Percentiles rank a stretch among this genome's conserved stretches.
Conservation (phyloP, 2,113 vertebrate genomes). For the Serilophus lunatus region DNA sequence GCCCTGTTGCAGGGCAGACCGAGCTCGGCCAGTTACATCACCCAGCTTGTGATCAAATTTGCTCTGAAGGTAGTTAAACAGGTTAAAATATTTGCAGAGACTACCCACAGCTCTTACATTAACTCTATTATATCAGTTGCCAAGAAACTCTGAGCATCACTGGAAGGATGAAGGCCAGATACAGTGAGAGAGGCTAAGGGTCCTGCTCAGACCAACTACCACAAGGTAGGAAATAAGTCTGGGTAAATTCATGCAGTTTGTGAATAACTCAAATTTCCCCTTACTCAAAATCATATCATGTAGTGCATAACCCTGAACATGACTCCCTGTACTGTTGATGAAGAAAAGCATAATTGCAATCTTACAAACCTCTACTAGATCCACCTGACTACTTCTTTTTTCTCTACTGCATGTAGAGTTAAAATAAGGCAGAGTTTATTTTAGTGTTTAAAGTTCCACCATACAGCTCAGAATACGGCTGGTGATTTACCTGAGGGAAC, state of each 20-base stretch:
- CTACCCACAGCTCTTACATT: not conserved
- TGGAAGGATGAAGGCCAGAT: not conserved
- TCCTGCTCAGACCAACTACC: not conserved
- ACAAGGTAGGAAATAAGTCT: not conserved
- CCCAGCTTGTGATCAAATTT: not conserved
- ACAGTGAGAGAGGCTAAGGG: not conserved
- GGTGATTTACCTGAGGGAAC: not conserved
- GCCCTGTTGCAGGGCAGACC: not conserved
- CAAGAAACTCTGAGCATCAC: not conserved
- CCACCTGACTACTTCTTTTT: not conserved
- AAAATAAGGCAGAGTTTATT: not conserved
- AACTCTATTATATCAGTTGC: not conserved
- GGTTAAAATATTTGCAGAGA: not conserved
- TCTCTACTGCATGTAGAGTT: not conserved
- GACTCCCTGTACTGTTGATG: not conserved
- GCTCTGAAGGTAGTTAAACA: not conserved
- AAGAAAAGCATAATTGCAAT: not conserved
- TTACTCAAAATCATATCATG: not conserved
- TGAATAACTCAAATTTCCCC: not conserved
- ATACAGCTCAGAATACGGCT: not conserved
- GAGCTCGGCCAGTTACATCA: not conserved
- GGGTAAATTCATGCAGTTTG: not conserved
- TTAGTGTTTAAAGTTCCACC: not conserved
- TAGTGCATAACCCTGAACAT: not conserved
- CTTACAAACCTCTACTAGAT: not conserved